A percentile compares a stretch with the other conserved stretches of the same genome.
These are phyloP conservation scores for Tinea semifulvella DNA, from an alignment of 2,888 invertebrate genomes.

Conservation along the genomic window DNA sequence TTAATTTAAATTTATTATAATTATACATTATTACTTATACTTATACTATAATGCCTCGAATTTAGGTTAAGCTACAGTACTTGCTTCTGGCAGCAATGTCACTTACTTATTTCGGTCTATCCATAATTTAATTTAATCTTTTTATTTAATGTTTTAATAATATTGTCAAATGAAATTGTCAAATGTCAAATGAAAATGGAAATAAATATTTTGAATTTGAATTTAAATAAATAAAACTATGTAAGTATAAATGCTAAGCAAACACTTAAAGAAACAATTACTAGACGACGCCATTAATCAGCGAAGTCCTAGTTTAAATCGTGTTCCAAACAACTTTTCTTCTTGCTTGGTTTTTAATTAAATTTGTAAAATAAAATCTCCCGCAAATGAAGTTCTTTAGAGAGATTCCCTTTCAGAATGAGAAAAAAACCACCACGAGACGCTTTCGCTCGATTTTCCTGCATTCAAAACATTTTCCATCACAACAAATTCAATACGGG, in stretches of 20 bases:
- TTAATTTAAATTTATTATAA: too few relatives aligned
- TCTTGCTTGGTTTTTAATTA: conserved; percentile 38
- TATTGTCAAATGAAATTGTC: too few relatives aligned
- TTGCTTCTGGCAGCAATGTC: too few relatives aligned
- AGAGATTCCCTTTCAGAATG: conserved; percentile 35
- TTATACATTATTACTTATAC: too few relatives aligned
- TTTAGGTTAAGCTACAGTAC: too few relatives aligned
- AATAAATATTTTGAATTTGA: too few relatives aligned
- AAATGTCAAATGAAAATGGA: conserved; percentile 25
- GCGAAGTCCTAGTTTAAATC: not conserved
- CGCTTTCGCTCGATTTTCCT: conserved; percentile 40
- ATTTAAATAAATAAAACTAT: too few relatives aligned
- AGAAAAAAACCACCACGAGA: conserved; percentile 44
- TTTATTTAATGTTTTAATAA: too few relatives aligned
- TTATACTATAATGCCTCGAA: too few relatives aligned
- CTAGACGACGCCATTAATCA: conserved; percentile 11
- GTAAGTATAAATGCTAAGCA: not conserved
- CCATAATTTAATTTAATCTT: too few relatives aligned
- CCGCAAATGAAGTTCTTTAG: conserved; percentile 40
- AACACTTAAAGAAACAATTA: conserved; percentile 11
- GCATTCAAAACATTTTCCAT: conserved; percentile 49
- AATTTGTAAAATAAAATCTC: conserved; percentile 46
- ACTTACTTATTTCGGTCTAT: too few relatives aligned
- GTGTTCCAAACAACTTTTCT: conserved; percentile 17
- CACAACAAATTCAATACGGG: conserved; percentile 44